Evolutionary conservation across 92 coral and sea anemone species (phyloP), one percentile per base, ranked within the genome.

Genomic region (Parazoanthus atlanticus): DNA sequence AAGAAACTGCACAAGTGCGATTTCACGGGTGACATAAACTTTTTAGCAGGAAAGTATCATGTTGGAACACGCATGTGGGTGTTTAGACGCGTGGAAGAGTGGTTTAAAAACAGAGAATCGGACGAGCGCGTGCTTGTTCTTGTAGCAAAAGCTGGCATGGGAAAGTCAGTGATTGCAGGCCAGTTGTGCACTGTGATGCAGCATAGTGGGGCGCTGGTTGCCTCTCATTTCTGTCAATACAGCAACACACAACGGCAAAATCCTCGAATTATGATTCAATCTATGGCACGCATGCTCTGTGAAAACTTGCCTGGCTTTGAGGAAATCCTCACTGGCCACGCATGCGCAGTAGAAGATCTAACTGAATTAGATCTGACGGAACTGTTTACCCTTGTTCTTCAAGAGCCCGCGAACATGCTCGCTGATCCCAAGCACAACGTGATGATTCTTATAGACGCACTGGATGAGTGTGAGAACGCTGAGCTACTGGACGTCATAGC

Each of bases 111-210:
- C 66, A 85, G 82, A 29, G 85, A 74, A 2, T 85, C 93, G 12
- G 82, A 91, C 47, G 80, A 85, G 23, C 91, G 93, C 25, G 93
- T 92, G 31, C 58, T 93, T n/a, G 75, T 93, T 76, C 71, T 93
- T 17, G 79, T 77, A 49, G 96, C 91, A 25, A 83, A 86, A 70
- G 94, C 96, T 87, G 96, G 96, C 29, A 93, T 93, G 94, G 96
- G 96, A 28, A 93, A 93, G 84, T 87, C 96, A 5, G 94, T 93
- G 25, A 91, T 93, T 61, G 92, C 94, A 17, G 96, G 89, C 32
- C 83, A 86, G 67, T 36, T 91, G 25, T 91, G 94, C 78, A 64
- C 81, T n/a, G 58, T 31, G 47, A 87, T 89, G 93, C 64, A 80
- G 32, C 26, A 78, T 1, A 34, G 49, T 9, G 74, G 61, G 4